Evolutionary conservation across 1,140 invertebrate species (phyloP).

Genomic region (Gonioctena quinquepunctata): DNA sequence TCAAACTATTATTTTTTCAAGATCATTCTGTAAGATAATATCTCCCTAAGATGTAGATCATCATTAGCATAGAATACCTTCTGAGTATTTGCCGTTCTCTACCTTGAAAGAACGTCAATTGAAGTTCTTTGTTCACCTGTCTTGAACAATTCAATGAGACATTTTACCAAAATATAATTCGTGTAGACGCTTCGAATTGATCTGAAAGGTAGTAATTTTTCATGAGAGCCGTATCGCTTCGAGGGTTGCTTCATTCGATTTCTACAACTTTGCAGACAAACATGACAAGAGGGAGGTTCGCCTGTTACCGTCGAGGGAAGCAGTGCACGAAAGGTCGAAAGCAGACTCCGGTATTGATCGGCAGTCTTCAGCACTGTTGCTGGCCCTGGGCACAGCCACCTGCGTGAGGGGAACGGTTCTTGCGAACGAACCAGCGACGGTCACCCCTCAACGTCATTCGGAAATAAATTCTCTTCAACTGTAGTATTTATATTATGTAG

Average conservation of each 20-base stretch:
- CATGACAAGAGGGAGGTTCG: not conserved
- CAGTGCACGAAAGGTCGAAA: not conserved
- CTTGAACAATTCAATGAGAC: too few relatives aligned
- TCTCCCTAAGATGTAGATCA: too few relatives aligned
- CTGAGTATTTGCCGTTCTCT: too few relatives aligned
- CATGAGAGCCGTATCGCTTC: not conserved
- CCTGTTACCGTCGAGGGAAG: not conserved
- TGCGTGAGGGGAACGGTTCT: not conserved
- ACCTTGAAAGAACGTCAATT: too few relatives aligned
- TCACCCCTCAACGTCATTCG: not conserved
- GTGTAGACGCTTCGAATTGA: too few relatives aligned
- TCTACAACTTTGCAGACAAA: not conserved
- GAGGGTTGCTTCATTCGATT: not conserved
- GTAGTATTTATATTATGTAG: constrained; percentile 4
- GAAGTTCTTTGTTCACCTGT: too few relatives aligned
- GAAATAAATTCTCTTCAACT: not conserved
- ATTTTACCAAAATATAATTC: too few relatives aligned
- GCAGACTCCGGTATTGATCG: constrained; percentile 19
- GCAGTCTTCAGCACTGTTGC: constrained; percentile 2
- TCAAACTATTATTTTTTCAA: too few relatives aligned
- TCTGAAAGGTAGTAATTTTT: not conserved
- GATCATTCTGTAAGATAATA: too few relatives aligned
- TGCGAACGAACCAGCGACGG: not conserved
- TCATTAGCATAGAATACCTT: too few relatives aligned
- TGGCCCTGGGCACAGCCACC: constrained; percentile 12